phyloP scores from a whole-genome alignment of 2,888 invertebrate species.

The Halocaridina rubra region DNA sequence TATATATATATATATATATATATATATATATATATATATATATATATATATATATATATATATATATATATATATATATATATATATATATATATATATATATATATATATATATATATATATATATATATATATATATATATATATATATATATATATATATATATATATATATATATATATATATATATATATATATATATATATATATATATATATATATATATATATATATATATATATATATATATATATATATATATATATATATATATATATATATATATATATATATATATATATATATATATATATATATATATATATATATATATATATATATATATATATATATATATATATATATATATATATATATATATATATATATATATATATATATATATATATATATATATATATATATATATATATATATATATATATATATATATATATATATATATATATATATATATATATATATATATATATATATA shows the following conservation, averaged over 20 bases:
- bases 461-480: not conserved
- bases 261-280: too few species aligned
- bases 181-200: slow-evolving; percentile 7
- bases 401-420: not conserved
- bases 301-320: too few species aligned
- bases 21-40: slow-evolving; percentile 16
- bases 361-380: not conserved
- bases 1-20: slow-evolving; percentile 30
- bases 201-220: not conserved
- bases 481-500: not conserved
- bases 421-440: slow-evolving; percentile 3
- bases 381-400: not conserved
- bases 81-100: slow-evolving; percentile 26
- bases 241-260: too few species aligned
- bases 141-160: slow-evolving; percentile 17
- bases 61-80: slow-evolving; percentile 30
- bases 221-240: too few species aligned
- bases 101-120: slow-evolving; percentile 19
- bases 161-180: slow-evolving; percentile 26
- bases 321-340: too few species aligned
- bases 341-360: not conserved
- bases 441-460: not conserved
- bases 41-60: slow-evolving; percentile 31
- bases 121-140: slow-evolving; percentile 17
- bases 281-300: too few species aligned